Conservation (phyloP, 2,888 invertebrate genomes). For the Panzeria rudis region DNA sequence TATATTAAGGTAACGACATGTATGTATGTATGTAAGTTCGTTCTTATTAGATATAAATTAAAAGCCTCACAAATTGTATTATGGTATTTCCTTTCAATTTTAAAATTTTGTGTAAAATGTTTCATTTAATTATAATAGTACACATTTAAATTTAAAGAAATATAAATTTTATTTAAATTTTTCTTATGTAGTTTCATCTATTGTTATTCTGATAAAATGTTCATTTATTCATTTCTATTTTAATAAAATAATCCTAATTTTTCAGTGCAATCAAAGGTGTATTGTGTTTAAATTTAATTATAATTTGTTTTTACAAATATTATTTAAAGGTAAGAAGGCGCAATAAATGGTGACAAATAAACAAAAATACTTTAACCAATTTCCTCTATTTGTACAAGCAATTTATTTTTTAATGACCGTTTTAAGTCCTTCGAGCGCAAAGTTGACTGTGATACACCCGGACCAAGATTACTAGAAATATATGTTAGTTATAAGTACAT, state of each 20-base stretch:
- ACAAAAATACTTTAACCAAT: too few relatives aligned
- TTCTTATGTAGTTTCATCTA: neutral
- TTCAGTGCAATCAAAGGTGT: neutral
- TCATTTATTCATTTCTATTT: too few relatives aligned
- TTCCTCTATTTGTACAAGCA: too few relatives aligned
- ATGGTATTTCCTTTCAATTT: conserved; percentile 13
- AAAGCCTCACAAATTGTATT: neutral
- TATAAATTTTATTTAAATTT: neutral
- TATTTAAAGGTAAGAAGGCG: neutral
- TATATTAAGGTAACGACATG: too few relatives aligned
- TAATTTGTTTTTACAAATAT: neutral
- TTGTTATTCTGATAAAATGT: neutral
- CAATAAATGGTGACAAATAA: neutral
- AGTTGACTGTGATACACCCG: too few relatives aligned
- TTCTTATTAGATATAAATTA: conserved; percentile 1
- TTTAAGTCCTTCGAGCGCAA: too few relatives aligned
- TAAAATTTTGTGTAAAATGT: neutral
- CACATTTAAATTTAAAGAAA: conserved; percentile 1
- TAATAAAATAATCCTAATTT: conserved; percentile 2
- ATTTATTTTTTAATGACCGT: too few relatives aligned
- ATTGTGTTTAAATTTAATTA: neutral
- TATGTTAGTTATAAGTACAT: too few relatives aligned
- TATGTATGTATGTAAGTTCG: too few relatives aligned
- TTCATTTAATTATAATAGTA: neutral
- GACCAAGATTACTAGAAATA: too few relatives aligned